Percentiles rank a stretch among this genome's conserved stretches.
These are phyloP conservation scores for Rhombomys opimus DNA, from an alignment of 2,113 vertebrate genomes.

Conservation along the genomic window DNA sequence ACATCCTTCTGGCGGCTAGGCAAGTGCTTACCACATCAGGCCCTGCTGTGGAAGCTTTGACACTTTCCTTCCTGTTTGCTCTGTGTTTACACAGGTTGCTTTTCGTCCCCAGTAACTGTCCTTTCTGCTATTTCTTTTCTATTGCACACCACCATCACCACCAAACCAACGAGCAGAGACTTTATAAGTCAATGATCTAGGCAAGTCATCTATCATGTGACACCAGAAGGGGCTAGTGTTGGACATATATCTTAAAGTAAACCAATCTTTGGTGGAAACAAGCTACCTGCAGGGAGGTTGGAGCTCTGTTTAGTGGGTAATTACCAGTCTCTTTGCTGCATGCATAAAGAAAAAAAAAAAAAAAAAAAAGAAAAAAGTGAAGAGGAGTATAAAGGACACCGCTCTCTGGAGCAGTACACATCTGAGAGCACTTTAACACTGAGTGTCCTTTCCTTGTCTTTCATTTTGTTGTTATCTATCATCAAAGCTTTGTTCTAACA, in stretches of 20 bases:
- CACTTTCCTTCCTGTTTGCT: neutral
- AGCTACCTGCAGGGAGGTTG: no score
- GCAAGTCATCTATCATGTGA: neutral
- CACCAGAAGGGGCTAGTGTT: neutral
- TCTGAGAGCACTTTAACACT: neutral
- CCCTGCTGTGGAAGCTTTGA: neutral
- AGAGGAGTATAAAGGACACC: neutral
- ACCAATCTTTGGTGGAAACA: rapidly evolving
- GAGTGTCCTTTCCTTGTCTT: neutral
- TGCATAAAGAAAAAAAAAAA: neutral
- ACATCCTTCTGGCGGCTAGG: neutral
- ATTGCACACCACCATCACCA: neutral
- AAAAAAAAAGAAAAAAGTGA: neutral
- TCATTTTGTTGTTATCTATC: neutral
- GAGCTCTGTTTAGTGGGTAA: neutral
- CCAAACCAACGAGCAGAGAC: neutral
- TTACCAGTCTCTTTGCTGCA: neutral
- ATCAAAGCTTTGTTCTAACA: neutral
- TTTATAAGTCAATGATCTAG: neutral
- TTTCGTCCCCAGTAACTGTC: neutral
- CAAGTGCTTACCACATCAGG: neutral
- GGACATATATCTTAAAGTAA: neutral
- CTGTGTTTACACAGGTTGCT: neutral
- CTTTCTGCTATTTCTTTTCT: neutral
- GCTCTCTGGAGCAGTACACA: neutral